Evolutionary conservation across 2,888 invertebrate species (phyloP).

Genomic region (Nomada lathburiana): DNA sequence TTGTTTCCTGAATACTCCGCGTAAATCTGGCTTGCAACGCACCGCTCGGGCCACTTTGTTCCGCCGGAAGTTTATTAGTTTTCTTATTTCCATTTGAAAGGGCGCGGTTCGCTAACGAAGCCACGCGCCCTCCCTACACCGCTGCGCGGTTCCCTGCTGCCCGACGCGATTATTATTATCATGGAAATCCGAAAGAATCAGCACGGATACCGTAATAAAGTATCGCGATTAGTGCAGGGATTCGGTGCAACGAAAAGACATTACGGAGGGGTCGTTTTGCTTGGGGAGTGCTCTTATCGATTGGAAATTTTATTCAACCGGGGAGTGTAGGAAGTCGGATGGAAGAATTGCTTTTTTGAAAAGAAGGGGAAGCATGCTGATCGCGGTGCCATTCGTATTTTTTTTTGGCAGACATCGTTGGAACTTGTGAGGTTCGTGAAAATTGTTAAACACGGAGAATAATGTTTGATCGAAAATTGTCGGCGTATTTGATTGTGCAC

Average conservation of each 20-base stretch:
- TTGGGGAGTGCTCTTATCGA: background rate
- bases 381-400: no score
- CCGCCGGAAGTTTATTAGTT: constrained; percentile 47
- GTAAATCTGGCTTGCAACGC: constrained; percentile 40
- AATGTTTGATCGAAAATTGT: no score
- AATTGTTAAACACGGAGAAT: no score
- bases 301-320: background rate
- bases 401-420: no score
- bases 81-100: constrained; percentile 53
- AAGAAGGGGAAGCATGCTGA: no score
- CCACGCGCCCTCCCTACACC: background rate
- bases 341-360: no score
- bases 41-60: constrained; percentile 37
- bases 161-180: constrained; percentile 40
- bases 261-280: background rate
- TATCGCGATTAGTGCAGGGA: background rate
- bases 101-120: constrained; percentile 40
- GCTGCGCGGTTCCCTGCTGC: no score
- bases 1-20: constrained; percentile 30
- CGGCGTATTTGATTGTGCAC: no score
- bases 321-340: no score
- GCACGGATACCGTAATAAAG: background rate
- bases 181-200: constrained; percentile 39
- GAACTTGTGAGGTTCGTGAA: no score
- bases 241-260: background rate